Evolutionary conservation across 2,888 invertebrate genomes (phyloP).

Genomic region (Camponotus fellah): DNA sequence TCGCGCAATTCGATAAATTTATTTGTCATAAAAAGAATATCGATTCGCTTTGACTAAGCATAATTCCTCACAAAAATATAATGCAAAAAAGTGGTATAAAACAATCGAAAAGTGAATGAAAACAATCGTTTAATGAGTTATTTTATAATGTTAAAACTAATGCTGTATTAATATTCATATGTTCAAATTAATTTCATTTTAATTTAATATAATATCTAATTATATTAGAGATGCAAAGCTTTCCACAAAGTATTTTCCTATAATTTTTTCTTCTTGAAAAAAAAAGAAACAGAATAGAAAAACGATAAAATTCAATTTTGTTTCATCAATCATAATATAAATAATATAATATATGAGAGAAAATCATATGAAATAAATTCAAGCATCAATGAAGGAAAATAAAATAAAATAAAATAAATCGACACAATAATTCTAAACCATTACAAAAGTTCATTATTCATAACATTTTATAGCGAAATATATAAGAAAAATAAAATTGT

Average conservation of each 20-base stretch:
- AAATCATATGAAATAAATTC: not conserved
- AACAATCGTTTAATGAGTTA: not conserved
- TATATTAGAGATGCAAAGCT: not conserved
- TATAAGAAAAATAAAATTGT: conserved; percentile 31
- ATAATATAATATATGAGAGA: not conserved
- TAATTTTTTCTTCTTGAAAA: not conserved
- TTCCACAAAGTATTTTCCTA: not conserved
- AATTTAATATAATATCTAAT: not conserved
- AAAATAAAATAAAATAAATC: conserved; percentile 11
- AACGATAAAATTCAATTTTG: conserved; percentile 10
- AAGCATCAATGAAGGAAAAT: not conserved
- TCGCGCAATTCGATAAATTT: conserved; percentile 25
- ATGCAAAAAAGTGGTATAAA: not conserved
- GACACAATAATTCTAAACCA: conserved; percentile 4
- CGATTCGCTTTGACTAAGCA: conserved; percentile 9
- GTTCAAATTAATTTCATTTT: not conserved
- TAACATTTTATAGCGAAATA: conserved; percentile 21
- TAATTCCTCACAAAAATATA: not conserved
- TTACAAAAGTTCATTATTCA: conserved; percentile 18
- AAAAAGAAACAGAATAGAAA: not conserved
- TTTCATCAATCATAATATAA: not conserved
- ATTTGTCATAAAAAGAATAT: conserved; percentile 10
- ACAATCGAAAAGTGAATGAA: too few relatives aligned
- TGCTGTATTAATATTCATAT: not conserved
- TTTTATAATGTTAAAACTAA: not conserved